phyloP scores from a whole-genome alignment of 2,113 vertebrate species.

The Odocoileus virginianus region DNA sequence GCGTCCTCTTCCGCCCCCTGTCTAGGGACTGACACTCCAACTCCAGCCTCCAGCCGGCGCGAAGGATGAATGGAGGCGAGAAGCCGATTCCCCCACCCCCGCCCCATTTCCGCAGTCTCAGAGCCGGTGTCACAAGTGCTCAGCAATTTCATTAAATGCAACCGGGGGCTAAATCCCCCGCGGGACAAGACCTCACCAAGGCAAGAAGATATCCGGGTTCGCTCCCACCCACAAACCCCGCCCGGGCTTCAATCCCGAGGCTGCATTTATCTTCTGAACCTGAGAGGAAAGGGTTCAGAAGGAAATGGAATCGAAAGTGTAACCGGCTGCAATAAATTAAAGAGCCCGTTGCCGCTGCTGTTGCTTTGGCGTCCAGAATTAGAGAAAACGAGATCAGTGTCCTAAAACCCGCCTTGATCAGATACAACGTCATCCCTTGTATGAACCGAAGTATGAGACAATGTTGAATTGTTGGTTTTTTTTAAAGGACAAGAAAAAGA shows the following conservation, averaged over 20 bases:
- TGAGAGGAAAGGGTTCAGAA: constrained; percentile 61
- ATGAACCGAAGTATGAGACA: constrained; percentile 56
- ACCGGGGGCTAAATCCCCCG: constrained; percentile 43
- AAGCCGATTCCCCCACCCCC: constrained; percentile 34
- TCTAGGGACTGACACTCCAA: neutral
- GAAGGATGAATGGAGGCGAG: constrained; percentile 43
- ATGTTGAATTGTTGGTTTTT: neutral
- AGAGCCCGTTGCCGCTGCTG: constrained; percentile 44
- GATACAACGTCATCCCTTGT: constrained; percentile 49
- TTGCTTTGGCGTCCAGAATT: constrained; percentile 50
- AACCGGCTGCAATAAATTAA: constrained; percentile 78
- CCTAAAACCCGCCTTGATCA: constrained; percentile 69
- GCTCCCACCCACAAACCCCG: constrained; percentile 31
- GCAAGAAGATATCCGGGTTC: constrained; percentile 49
- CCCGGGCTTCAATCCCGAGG: constrained; percentile 12
- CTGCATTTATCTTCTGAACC: constrained; percentile 61
- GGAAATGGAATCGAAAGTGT: constrained; percentile 73
- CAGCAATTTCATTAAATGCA: constrained; percentile 57
- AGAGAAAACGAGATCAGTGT: constrained; percentile 38
- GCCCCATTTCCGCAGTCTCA: constrained; percentile 64
- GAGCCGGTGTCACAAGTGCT: constrained; percentile 49
- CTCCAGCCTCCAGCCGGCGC: neutral
- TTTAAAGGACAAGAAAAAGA: neutral
- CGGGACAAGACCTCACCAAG: constrained; percentile 8
- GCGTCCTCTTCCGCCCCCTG: constrained; percentile 4